Base-by-base conservation (phyloP, 2,113 vertebrate species). In the Phrynocephalus versicolor region DNA sequence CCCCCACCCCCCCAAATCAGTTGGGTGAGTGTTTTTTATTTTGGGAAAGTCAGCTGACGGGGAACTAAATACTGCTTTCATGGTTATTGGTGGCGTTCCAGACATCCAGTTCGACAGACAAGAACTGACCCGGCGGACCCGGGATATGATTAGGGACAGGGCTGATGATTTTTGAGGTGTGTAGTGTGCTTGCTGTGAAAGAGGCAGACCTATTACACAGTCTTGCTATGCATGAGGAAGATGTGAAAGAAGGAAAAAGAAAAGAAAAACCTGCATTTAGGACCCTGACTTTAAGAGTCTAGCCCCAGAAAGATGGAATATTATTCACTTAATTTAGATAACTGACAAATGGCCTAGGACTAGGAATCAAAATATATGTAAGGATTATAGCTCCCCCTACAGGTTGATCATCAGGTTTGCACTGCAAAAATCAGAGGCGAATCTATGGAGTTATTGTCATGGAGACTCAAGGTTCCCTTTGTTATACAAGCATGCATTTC, bases 361-460 rank as follows among this genome's bases (percentile, higher is more conserved):
- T 10, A 16, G 64, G 65, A 87, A 64, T 57, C 84, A 39, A 55
- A 19, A 75, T 27, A 89, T 0, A 1, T 81, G 37, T 37, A 88
- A 21, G n/a, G 55, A 37, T 83, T 88, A 84, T 14, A 92, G 88
- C 92, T 91, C 81, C 86, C 74, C 87, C 89, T 90, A 65, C 25
- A 89, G 91, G 55, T 19, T 78, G 70, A 9, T 30, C 2, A 82
- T 82, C 23, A 81, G 41, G 4, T 25, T 62, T 39, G 55, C 64
- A 71, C 33, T 81, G 84, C 1, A 81, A 87, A 74, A 64, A 65
- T 12, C 25, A 75, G 60, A 83, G n/a, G 41, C n/a, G 33, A 71
- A 12, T 33, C 23, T 1, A 1, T 35, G 7, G 7, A 64, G 64
- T 77, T 75, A 10, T 18, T 51, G 14, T 35, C 51, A 65, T 27